Conservation (phyloP, 2,113 vertebrate genomes). For the Clarias magur region DNA sequence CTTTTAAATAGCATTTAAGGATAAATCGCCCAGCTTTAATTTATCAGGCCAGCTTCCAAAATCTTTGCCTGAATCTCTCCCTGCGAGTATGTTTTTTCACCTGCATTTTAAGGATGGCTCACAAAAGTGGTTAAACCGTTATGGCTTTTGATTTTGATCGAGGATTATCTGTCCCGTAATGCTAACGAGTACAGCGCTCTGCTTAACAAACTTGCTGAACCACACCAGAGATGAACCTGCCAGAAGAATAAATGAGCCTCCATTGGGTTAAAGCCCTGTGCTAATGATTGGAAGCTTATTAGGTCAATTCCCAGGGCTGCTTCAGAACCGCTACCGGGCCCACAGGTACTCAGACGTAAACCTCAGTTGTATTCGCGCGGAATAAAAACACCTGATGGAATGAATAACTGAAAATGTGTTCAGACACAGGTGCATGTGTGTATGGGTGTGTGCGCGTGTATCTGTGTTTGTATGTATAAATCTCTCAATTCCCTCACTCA, state of each 20-base stretch:
- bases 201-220: neutral
- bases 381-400: constrained; percentile 2
- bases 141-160: neutral
- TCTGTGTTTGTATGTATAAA: no score
- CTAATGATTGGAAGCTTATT: neutral
- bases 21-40: neutral
- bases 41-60: neutral
- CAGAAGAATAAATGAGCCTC: neutral
- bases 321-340: neutral
- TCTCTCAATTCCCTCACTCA: neutral
- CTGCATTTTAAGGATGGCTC: neutral
- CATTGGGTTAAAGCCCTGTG: neutral
- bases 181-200: neutral
- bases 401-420: neutral
- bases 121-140: neutral
- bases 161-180: neutral
- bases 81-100: neutral
- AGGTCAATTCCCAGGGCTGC: neutral
- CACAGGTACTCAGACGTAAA: neutral
- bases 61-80: neutral
- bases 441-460: no score
- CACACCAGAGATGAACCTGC: neutral
- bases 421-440: neutral
- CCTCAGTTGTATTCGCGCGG: neutral
- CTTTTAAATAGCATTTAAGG: no score